phyloP scores from a whole-genome alignment of 2,888 invertebrate species.

The Xestia ashworthii region DNA sequence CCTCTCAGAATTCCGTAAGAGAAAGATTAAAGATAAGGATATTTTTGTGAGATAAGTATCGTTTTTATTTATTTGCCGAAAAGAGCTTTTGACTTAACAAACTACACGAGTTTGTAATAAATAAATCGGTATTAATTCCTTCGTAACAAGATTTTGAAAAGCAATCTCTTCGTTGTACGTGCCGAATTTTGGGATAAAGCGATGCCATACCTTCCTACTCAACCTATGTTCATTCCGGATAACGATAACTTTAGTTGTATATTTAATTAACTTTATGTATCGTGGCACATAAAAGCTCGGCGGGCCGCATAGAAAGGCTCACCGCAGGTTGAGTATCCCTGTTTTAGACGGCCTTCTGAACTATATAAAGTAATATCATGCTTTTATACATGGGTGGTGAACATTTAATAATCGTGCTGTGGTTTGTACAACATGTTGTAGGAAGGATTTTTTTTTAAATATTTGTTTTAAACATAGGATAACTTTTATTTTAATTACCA shows the following conservation, averaged over 20 bases:
- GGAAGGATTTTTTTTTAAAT: neutral
- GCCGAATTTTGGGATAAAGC: slow-evolving; percentile 9
- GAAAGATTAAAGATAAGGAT: neutral
- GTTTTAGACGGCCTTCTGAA: slow-evolving; percentile 48
- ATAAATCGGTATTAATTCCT: too few relatives aligned
- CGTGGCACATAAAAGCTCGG: slow-evolving; percentile 50
- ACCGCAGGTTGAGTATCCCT: slow-evolving; percentile 50
- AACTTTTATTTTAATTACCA: too few relatives aligned
- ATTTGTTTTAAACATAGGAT: neutral
- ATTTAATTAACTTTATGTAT: slow-evolving; percentile 60
- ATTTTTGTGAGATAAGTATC: neutral
- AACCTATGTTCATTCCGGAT: slow-evolving; percentile 11
- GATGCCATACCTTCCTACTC: slow-evolving; percentile 10
- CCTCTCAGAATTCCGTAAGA: neutral
- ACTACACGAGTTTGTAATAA: neutral
- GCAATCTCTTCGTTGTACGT: neutral
- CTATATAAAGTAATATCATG: slow-evolving; percentile 47
- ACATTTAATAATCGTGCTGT: slow-evolving; percentile 16
- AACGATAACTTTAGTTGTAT: slow-evolving; percentile 48
- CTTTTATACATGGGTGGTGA: slow-evolving; percentile 22
- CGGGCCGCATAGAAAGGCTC: slow-evolving; percentile 46
- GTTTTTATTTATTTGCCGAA: neutral
- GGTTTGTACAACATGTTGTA: slow-evolving; percentile 22
- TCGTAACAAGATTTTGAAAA: slow-evolving; percentile 10
- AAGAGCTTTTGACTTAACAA: neutral